Percentiles rank a stretch among this genome's conserved stretches.
Conservation (phyloP, 2,113 vertebrate genomes). For the Cinclus cinclus region DNA sequence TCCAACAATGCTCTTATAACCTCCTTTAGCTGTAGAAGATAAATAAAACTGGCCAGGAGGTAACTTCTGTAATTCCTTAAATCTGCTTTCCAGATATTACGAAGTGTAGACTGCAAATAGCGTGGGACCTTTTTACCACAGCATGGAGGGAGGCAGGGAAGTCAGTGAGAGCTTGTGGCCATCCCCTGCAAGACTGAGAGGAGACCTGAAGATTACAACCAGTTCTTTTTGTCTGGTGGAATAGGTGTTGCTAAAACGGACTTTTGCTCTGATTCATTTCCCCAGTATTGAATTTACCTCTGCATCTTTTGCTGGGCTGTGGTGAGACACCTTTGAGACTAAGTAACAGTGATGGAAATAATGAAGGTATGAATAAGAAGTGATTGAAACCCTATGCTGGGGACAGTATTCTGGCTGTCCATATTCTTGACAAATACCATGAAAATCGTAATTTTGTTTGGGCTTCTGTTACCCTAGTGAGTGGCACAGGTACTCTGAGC, state of each 20-base stretch:
- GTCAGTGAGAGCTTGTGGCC: neutral
- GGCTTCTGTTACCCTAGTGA: neutral
- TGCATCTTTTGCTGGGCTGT: neutral
- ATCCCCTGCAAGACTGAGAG: neutral
- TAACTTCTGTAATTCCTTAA: slow-evolving; percentile 24
- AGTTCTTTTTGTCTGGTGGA: neutral
- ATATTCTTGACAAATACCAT: neutral
- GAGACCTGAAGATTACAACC: neutral
- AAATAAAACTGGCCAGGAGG: slow-evolving; percentile 50
- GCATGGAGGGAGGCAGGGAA: neutral
- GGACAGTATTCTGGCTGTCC: neutral
- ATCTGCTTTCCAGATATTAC: slow-evolving; percentile 21
- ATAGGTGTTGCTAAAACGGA: neutral
- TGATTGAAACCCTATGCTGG: neutral
- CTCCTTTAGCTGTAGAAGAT: slow-evolving; percentile 37
- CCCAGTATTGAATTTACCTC: neutral
- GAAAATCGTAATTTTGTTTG: neutral
- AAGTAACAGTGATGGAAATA: neutral
- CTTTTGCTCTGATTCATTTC: neutral
- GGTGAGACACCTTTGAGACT: neutral
- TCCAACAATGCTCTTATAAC: neutral
- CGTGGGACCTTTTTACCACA: neutral
- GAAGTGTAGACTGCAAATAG: neutral
- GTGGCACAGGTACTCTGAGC: neutral
- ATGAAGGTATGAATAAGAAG: neutral